Base-by-base conservation (phyloP, 2,113 vertebrate species). In the Herpetotheres cachinnans region DNA sequence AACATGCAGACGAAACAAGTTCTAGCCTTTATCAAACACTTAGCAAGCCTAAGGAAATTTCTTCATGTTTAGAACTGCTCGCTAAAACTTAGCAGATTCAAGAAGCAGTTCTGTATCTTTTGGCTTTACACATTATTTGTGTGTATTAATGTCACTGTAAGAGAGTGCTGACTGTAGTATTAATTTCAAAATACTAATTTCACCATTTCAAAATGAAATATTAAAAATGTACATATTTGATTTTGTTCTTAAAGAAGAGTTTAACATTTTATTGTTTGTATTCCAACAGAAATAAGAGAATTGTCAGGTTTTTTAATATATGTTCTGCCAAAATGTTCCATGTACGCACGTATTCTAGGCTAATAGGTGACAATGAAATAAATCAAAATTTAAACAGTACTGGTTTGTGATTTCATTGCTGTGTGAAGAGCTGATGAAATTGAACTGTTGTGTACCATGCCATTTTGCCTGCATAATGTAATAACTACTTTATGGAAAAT, bases 381-480 rank as follows among this genome's bases (percentile, higher is more conserved):
- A 83, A 94, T 61, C 30, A 93, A 80, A 89, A 80, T 89, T 59
- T 85, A 77, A 92, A 67, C 38, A 88, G n/a, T 42, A 70, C 42
- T 72, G 38, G 34, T 87, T 78, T 58, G 30, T 93, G 77, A 90
- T 92, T 95, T 89, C 84, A 79, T 61, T 96, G 63, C 52, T 9
- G 0, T 87, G 59, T 84, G 36, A 93, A 89, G 34, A 91, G 71
- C 63, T 93, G 89, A 94, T 89, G 72, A 95, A 93, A 96, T 91
- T 80, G 81, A 96, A 95, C 82, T 77, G 42, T 87, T 95, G 80
- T 92, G 54, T 82, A 50, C 49, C 38, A 40, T 95, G 82, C 29
- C 62, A 97, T 96, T 95, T 95, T 94, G 82, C 72, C 69, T 92
- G 69, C 77, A 80, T 82, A 95, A 96, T 81, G 77, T 79, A 95